Evolutionary conservation across 1,140 invertebrate species (phyloP), one percentile per base, ranked within the genome.

Genomic region (Acromyrmex echinatior): DNA sequence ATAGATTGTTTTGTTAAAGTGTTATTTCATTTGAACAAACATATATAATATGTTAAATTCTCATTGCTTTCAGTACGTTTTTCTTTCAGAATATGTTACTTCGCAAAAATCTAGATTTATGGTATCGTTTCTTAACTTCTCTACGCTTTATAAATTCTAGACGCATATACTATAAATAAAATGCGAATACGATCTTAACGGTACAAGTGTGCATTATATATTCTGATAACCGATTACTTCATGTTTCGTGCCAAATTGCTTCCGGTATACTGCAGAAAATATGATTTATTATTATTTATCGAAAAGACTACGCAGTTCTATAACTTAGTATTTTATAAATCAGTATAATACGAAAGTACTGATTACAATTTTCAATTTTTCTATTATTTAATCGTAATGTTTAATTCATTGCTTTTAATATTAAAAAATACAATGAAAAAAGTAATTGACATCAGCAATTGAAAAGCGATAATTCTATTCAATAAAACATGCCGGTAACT

Each of bases 401-500:
- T n/a, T 18, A 25, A 25, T 58, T 58, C 3, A 14, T 53, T 53
- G 14, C 9, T 39, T 70, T 66, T 21, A 25, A 79, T 51, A 35
- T 35, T 70, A 18, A 25, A 58, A n/a, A 14, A 25, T n/a, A 0
- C n/a, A 12, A 51, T 21, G 12, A 60, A 58, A 66, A 63, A 51
- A 7, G 10, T 56, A 66, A 58, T 18, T 39, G 0, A 45, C 2
- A 45, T 39, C 60, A 73, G 76, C 87, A 86, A 93, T 93, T 93
- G 92, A 91, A 93, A 92, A 91, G 87, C 91, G 90, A 94, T 93
- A 94, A 94, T 90, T 79, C 74, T 86, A 79, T 76, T 35, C 74
- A 78, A 91, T 91, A 92, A 92, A 93, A 92, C 92, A 93, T 93
- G n/a, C 25, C 21, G 53, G 60, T 25, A 66, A 91, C 88, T 87